These are phyloP conservation scores for Xenus cinereus DNA, from an alignment of 2,113 vertebrate genomes.

Conservation along the genomic window DNA sequence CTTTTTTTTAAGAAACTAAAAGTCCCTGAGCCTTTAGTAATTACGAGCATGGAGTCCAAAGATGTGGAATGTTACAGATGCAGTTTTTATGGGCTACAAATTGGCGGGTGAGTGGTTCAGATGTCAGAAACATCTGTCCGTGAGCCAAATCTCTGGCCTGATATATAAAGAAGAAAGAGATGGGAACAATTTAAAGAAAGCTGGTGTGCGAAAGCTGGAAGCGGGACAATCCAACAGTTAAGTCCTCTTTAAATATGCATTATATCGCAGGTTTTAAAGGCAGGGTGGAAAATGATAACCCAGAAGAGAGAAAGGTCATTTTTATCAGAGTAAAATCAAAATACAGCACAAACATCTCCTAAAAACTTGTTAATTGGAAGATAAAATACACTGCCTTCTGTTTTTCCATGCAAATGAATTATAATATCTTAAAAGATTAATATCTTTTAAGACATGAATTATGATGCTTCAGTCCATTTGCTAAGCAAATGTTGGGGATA, in stretches of 20 bases:
- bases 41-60: neutral
- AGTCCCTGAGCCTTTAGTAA: neutral
- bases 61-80: fast-evolving
- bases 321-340: neutral
- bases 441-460: neutral
- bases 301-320: neutral
- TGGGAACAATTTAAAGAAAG: neutral
- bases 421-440: neutral
- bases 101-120: neutral
- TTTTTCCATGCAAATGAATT: neutral
- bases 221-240: neutral
- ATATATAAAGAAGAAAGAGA: neutral
- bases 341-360: neutral
- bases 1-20: neutral
- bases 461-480: neutral
- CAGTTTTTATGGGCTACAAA: neutral
- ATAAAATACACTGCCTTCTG: neutral
- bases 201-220: neutral
- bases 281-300: neutral
- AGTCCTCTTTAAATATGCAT: neutral
- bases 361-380: neutral
- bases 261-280: neutral
- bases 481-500: neutral
- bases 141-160: neutral
- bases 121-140: neutral